These are phyloP conservation scores for Bubo scandiacus DNA, from an alignment of 2,113 vertebrate species.

Conservation along the genomic window DNA sequence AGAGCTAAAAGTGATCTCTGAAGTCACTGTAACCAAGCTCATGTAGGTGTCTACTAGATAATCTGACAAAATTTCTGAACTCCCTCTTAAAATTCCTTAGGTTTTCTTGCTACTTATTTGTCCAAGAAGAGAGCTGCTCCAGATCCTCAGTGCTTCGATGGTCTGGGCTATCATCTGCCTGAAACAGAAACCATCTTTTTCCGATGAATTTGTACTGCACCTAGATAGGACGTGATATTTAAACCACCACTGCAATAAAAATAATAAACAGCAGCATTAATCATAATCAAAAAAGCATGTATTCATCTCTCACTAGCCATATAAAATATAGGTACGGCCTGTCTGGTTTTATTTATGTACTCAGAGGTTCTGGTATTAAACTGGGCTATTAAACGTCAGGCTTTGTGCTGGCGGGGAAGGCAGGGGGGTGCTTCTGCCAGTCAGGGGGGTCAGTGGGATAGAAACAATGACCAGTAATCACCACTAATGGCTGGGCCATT, in stretches of 20 bases:
- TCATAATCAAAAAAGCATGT: slow-evolving; percentile 47
- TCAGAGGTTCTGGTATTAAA: slow-evolving; percentile 35
- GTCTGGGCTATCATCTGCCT: not conserved
- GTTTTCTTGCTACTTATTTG: not conserved
- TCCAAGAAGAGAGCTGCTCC: not conserved
- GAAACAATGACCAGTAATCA: slow-evolving; percentile 61
- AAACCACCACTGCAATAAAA: slow-evolving; percentile 40
- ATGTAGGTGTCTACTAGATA: not conserved
- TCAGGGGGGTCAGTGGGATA: not conserved
- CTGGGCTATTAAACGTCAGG: not conserved
- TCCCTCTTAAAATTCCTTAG: not conserved
- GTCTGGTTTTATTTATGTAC: slow-evolving; percentile 49
- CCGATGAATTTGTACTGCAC: not conserved
- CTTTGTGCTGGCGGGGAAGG: not conserved
- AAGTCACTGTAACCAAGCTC: not conserved
- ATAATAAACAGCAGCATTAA: slow-evolving; percentile 45
- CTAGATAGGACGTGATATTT: not conserved
- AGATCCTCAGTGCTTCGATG: fast-evolving
- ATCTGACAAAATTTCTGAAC: not conserved
- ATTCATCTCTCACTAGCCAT: slow-evolving; percentile 16
- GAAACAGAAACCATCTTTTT: not conserved
- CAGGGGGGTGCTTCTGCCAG: not conserved
- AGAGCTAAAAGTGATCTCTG: not conserved
- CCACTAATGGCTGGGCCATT: slow-evolving; percentile 49
- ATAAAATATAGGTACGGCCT: slow-evolving; percentile 36